Percentiles rank a stretch among this genome's conserved stretches.
These are phyloP conservation scores for Geotrypetes seraphini DNA, from an alignment of 2,797 vertebrate species.

Conservation along the genomic window DNA sequence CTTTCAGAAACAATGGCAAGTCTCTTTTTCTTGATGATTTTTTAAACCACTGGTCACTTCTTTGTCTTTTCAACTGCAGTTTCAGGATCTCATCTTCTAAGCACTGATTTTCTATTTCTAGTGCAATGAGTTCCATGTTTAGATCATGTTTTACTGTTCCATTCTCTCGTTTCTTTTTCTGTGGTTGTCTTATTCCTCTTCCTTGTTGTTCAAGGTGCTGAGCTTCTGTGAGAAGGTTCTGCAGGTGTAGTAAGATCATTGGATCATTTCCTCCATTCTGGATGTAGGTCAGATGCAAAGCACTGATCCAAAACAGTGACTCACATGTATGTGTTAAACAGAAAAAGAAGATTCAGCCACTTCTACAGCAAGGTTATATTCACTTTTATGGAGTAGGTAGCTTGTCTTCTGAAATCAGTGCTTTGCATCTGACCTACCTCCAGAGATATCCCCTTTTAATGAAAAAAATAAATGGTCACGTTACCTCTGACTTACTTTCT, in stretches of 20 bases:
- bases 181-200: not conserved
- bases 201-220: conserved; percentile 22
- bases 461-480: too few relatives aligned
- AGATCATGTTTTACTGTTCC: conserved; percentile 2
- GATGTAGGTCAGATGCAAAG: conserved; percentile 30
- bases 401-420: conserved; percentile 37
- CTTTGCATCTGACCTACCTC: too few relatives aligned
- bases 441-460: too few relatives aligned
- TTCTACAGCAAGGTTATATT: conserved; percentile 8
- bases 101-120: conserved; percentile 29
- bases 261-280: conserved; percentile 34
- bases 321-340: conserved; percentile 8
- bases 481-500: too few relatives aligned
- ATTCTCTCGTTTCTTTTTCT: conserved; percentile 7
- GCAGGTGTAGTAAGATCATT: conserved; percentile 28
- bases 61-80: conserved; percentile 11
- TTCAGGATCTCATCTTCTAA: conserved; percentile 30
- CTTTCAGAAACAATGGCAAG: not conserved
- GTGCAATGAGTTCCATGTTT: conserved; percentile 19
- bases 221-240: conserved; percentile 30
- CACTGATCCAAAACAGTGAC: conserved; percentile 17
- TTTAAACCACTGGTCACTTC: not conserved
- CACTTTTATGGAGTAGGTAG: conserved; percentile 21
- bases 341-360: not conserved
- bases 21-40: conserved; percentile 2